phyloP scores from a whole-genome alignment of 2,888 invertebrate genomes.

The Gasteruption jaculator region DNA sequence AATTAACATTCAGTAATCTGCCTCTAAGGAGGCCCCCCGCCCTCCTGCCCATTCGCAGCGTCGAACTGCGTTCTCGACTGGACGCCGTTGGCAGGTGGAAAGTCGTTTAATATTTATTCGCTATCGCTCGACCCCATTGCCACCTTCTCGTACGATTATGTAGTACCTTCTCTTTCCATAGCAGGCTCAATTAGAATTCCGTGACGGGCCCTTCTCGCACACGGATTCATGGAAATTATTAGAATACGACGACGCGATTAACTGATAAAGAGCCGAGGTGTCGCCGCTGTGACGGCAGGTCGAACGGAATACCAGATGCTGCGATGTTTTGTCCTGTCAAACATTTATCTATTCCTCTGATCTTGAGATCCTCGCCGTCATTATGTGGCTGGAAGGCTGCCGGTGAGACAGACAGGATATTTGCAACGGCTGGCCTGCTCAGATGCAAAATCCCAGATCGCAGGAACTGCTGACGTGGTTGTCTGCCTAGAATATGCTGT shows the following conservation, averaged over 20 bases:
- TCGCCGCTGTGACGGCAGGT: slow-evolving; percentile 21
- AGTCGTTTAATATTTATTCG: slow-evolving; percentile 49
- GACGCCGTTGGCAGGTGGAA: slow-evolving; percentile 34
- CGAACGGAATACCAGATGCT: slow-evolving; percentile 39
- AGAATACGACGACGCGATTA: slow-evolving; percentile 40
- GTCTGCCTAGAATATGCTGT: too few relatives aligned
- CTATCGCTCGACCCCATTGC: slow-evolving; percentile 34
- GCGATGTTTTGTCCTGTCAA: slow-evolving; percentile 30
- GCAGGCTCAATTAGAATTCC: slow-evolving; percentile 32
- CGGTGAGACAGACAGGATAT: too few relatives aligned
- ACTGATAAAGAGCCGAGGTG: slow-evolving; percentile 22
- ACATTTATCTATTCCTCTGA: slow-evolving; percentile 32
- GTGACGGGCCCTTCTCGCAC: slow-evolving; percentile 24
- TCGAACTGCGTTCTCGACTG: slow-evolving; percentile 15
- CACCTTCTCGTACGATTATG: slow-evolving; percentile 24
- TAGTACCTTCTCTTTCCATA: too few relatives aligned
- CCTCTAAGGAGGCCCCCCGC: slow-evolving; percentile 21
- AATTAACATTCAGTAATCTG: slow-evolving; percentile 46
- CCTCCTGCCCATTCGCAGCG: slow-evolving; percentile 1
- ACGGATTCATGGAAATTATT: slow-evolving; percentile 44
- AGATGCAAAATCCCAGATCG: too few relatives aligned
- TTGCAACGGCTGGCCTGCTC: too few relatives aligned
- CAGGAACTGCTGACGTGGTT: too few relatives aligned
- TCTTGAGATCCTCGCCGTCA: too few relatives aligned
- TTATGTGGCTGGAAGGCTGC: too few relatives aligned